Percentiles rank a stretch among this genome's conserved stretches.
Evolutionary conservation across 2,113 vertebrate species (phyloP).

Genomic region (Pongo pygmaeus): DNA sequence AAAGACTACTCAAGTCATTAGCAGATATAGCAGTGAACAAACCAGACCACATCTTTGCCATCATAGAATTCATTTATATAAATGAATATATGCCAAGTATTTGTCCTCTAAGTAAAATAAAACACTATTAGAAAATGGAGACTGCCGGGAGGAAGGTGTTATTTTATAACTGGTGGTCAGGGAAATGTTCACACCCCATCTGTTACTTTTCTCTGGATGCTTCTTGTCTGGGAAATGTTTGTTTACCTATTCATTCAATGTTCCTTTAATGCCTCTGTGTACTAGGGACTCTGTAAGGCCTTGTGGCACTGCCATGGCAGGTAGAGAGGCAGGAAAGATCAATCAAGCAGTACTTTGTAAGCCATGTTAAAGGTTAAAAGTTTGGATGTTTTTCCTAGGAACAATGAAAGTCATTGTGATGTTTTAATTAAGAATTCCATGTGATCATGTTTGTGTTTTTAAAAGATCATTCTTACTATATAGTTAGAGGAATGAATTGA

Average conservation of each 20-base stretch:
- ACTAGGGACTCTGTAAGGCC: not conserved
- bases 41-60: not conserved
- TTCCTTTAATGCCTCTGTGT: not conserved
- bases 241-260: not conserved
- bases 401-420: not conserved
- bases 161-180: not conserved
- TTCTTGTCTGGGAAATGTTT: not conserved
- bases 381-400: not conserved
- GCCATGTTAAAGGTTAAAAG: not conserved
- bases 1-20: not conserved
- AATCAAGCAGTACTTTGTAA: not conserved
- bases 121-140: not conserved
- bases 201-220: not conserved
- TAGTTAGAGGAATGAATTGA: not conserved
- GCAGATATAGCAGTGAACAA: not conserved
- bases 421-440: constrained; percentile 43
- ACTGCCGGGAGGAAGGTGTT: not conserved
- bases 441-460: constrained; percentile 42
- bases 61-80: not conserved
- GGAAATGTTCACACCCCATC: not conserved
- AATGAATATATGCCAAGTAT: not conserved
- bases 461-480: not conserved
- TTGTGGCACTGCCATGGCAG: not conserved
- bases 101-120: not conserved
- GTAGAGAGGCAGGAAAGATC: not conserved